phyloP scores from a whole-genome alignment of 2,113 vertebrate species.

The Hyla sarda region DNA sequence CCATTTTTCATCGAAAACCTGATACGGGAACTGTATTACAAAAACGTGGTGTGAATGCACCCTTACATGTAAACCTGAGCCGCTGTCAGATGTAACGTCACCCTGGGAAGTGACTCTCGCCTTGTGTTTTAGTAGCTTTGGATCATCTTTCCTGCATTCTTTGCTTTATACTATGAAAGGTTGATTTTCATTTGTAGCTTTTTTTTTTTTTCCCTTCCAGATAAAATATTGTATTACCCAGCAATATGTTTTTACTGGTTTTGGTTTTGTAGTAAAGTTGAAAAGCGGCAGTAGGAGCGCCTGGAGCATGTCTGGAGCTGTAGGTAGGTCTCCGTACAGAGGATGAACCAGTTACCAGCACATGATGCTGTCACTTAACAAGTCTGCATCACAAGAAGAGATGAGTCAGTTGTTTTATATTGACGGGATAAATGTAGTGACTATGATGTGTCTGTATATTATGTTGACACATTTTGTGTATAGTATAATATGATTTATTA shows the following conservation, averaged over 20 bases:
- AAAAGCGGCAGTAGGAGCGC: background rate
- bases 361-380: conserved; percentile 15
- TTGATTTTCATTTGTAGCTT: background rate
- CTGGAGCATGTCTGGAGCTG: conserved; percentile 28
- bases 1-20: too few species aligned
- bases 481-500: too few species aligned
- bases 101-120: background rate
- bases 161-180: background rate
- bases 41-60: too few species aligned
- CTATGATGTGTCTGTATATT: background rate
- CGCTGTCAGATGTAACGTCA: background rate
- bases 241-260: background rate
- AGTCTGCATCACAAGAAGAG: background rate
- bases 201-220: background rate
- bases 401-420: background rate
- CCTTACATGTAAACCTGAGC: background rate
- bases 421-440: background rate
- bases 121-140: background rate
- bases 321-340: conserved; percentile 1
- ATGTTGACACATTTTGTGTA: background rate
- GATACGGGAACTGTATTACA: too few species aligned
- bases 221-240: background rate
- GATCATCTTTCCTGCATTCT: background rate
- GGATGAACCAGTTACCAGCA: background rate
- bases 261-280: conserved; percentile 23